Percentiles rank a stretch among this genome's conserved stretches.
These are phyloP conservation scores for Laothoe populi DNA, from an alignment of 2,888 invertebrate genomes.

Conservation along the genomic window DNA sequence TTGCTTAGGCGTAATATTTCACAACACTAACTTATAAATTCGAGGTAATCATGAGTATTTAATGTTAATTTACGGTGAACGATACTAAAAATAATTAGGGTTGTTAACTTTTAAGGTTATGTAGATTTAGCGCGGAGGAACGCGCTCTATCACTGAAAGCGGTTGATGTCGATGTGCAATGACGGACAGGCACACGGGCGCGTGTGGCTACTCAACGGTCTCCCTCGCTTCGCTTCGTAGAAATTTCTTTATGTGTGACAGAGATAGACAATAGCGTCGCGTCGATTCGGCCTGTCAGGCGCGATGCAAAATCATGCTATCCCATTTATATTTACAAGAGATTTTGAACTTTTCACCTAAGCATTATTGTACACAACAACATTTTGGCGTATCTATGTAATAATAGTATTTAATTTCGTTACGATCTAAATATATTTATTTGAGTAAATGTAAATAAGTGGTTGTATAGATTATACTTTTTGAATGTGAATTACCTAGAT, in stretches of 20 bases:
- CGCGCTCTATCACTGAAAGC: constrained; percentile 82
- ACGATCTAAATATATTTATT: background rate
- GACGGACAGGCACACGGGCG: constrained; percentile 67
- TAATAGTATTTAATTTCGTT: background rate
- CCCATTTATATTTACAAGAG: constrained; percentile 39
- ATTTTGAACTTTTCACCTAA: constrained; percentile 34
- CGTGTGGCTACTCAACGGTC: constrained; percentile 58
- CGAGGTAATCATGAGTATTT: constrained; percentile 81
- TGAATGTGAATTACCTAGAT: background rate
- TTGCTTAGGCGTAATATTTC: constrained; percentile 71
- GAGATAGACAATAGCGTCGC: constrained; percentile 54
- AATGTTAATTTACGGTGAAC: constrained; percentile 61
- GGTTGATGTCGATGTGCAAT: constrained; percentile 83
- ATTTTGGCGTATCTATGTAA: background rate
- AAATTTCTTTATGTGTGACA: constrained; percentile 51
- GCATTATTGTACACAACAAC: constrained; percentile 1
- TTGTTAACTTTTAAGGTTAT: constrained; percentile 80
- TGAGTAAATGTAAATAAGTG: background rate
- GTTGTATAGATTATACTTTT: background rate
- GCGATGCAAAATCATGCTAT: constrained; percentile 45
- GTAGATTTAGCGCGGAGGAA: constrained; percentile 78
- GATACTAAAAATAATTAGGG: constrained; percentile 66
- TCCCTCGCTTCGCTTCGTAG: constrained; percentile 47
- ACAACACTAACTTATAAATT: constrained; percentile 81
- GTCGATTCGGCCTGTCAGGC: constrained; percentile 48